A percentile compares a stretch with the other conserved stretches of the same genome.
Conservation (phyloP, 2,888 invertebrate genomes). For the Pterostichus madidus region DNA sequence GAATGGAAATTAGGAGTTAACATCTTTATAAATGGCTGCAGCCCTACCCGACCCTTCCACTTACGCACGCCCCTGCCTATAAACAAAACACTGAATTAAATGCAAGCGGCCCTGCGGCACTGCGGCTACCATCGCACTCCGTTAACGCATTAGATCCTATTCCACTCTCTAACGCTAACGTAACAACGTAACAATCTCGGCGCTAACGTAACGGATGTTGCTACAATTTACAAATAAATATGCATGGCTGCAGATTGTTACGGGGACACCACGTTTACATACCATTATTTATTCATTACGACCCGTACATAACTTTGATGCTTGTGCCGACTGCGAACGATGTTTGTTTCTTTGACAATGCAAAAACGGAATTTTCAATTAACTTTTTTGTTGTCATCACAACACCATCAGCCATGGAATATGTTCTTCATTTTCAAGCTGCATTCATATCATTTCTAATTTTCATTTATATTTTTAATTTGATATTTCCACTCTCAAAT, state of each 20-base stretch:
- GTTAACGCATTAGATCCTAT: neutral
- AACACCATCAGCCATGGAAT: too few species aligned
- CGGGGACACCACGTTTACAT: constrained; percentile 24
- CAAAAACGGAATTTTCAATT: neutral
- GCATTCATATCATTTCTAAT: too few species aligned
- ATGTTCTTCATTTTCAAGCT: too few species aligned
- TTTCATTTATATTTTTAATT: too few species aligned
- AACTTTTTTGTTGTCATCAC: neutral
- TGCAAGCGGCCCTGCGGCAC: constrained; percentile 13
- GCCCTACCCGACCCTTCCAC: constrained; percentile 16
- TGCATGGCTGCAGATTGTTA: constrained; percentile 39
- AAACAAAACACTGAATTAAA: constrained; percentile 61
- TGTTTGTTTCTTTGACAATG: constrained; percentile 1
- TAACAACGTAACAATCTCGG: neutral
- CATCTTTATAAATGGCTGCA: constrained; percentile 48
- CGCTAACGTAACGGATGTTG: neutral
- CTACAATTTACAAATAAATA: constrained; percentile 36
- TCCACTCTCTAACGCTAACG: neutral
- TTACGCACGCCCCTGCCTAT: constrained; percentile 21
- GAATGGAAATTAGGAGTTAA: constrained; percentile 61
- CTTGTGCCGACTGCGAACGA: neutral
- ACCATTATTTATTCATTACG: constrained; percentile 47
- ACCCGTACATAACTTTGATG: neutral
- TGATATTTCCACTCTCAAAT: too few species aligned
- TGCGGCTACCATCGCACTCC: neutral